Evolutionary conservation across 2,888 invertebrate species (phyloP).

Genomic region (Petrolisthes manimaculis): DNA sequence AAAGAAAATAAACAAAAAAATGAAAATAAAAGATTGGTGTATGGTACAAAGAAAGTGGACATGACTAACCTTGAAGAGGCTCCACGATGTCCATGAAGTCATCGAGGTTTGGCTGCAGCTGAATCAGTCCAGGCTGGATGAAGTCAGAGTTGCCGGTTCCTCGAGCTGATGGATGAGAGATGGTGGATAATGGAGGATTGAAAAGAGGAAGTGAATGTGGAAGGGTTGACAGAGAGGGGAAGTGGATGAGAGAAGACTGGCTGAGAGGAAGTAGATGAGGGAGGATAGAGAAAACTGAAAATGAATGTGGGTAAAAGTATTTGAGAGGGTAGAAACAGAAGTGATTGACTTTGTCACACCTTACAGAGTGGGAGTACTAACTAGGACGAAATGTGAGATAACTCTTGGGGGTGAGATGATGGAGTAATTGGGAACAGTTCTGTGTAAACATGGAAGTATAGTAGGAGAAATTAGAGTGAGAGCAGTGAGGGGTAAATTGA

Average conservation of each 20-base stretch:
- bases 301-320: too few relatives aligned
- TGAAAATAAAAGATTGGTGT: background rate
- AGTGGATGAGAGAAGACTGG: background rate
- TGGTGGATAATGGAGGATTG: background rate
- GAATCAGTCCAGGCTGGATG: constrained; percentile 97
- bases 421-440: too few relatives aligned
- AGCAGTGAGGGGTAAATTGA: too few relatives aligned
- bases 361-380: too few relatives aligned
- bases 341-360: too few relatives aligned
- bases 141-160: constrained; percentile 90
- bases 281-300: background rate
- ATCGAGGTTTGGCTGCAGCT: constrained; percentile 95
- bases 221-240: background rate
- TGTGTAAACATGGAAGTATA: too few relatives aligned
- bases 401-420: too few relatives aligned
- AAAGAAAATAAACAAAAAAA: background rate
- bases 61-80: constrained; percentile 77
- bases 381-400: too few relatives aligned
- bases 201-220: background rate
- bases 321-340: too few relatives aligned
- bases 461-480: too few relatives aligned
- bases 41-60: background rate
- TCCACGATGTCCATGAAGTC: constrained; percentile 88
- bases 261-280: background rate
- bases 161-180: constrained; percentile 75